These are phyloP conservation scores for Ichneumoninae sp. DNA, from an alignment of 2,888 invertebrate genomes.

Conservation along the genomic window DNA sequence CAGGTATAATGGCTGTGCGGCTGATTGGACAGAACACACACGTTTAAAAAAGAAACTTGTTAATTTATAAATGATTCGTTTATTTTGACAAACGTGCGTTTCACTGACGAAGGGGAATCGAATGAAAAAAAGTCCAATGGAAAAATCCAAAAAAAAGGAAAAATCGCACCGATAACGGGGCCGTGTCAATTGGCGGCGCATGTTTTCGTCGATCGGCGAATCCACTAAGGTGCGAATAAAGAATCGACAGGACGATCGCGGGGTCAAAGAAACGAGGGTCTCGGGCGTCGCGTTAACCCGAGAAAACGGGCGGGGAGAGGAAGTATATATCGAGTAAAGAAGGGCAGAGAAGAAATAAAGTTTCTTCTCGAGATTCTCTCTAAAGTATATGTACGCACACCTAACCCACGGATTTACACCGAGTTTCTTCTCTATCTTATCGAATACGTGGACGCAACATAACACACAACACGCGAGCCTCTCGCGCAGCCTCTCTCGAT, in stretches of 20 bases:
- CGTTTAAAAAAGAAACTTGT: background rate
- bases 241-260: conserved; percentile 42
- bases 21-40: too few relatives aligned
- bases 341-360: conserved; percentile 62
- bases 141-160: background rate
- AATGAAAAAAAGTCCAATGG: background rate
- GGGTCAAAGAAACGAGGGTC: conserved; percentile 14
- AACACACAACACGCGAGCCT: conserved; percentile 61
- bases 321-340: conserved; percentile 57
- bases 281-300: background rate
- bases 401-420: conserved; percentile 67
- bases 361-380: conserved; percentile 33
- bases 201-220: conserved; percentile 31
- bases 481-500: conserved; percentile 29
- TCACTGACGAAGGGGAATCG: background rate
- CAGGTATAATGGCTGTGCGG: too few relatives aligned
- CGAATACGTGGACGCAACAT: conserved; percentile 75
- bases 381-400: conserved; percentile 22
- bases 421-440: conserved; percentile 78
- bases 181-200: conserved; percentile 11
- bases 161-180: background rate
- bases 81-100: background rate
- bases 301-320: conserved; percentile 22
- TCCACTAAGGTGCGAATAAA: background rate
- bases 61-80: background rate